Conservation (phyloP, 2,113 vertebrate genomes). For the Carassius auratus region DNA sequence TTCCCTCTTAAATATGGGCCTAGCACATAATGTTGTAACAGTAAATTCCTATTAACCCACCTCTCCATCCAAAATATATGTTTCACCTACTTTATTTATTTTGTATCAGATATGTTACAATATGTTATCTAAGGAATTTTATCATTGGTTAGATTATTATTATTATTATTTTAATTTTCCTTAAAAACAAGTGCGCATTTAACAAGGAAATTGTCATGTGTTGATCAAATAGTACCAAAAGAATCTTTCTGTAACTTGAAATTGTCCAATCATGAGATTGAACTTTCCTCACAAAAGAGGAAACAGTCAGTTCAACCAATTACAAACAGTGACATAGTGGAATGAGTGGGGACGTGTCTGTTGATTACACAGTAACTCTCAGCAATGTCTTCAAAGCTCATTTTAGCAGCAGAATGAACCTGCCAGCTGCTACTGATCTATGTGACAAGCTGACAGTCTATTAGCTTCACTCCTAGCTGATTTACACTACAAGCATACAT, state of each 20-base stretch:
- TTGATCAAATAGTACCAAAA: neutral
- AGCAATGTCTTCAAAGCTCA: conserved; percentile 45
- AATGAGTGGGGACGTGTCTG: neutral
- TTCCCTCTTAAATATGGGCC: neutral
- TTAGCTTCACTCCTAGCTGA: conserved; percentile 13
- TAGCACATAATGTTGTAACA: neutral
- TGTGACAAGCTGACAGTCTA: conserved; percentile 24
- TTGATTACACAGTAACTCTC: conserved; percentile 46
- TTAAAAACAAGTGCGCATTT: neutral
- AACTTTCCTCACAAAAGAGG: neutral
- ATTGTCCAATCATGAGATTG: neutral
- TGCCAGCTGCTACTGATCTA: conserved; percentile 51
- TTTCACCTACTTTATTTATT: conserved; percentile 1
- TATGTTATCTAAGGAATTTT: neutral
- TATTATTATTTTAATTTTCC: too few relatives aligned
- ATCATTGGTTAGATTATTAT: neutral
- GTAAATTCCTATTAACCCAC: neutral
- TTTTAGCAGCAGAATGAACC: conserved; percentile 48
- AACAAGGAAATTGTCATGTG: neutral
- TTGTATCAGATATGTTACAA: neutral
- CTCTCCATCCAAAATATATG: neutral
- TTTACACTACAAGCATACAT: conserved; percentile 27
- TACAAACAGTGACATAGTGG: neutral
- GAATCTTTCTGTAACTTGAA: neutral
- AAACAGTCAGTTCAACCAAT: neutral